Conservation (phyloP, 2,797 vertebrate species). For the Novumbra hubbsi region DNA sequence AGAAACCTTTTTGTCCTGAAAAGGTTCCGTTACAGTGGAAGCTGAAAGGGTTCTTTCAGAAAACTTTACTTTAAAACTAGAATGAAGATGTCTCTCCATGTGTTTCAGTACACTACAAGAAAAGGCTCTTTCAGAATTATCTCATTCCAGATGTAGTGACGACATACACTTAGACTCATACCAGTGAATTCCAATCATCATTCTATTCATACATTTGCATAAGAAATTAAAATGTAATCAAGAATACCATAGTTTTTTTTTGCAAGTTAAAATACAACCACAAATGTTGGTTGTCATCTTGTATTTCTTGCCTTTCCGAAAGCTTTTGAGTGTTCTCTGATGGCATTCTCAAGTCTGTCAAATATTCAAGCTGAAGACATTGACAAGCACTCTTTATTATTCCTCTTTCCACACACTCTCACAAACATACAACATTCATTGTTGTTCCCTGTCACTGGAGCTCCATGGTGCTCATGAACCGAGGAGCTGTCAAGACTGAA, state of each 20-base stretch:
- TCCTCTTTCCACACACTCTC: not conserved
- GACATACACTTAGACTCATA: not conserved
- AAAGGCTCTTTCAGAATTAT: too few relatives aligned
- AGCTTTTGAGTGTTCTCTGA: constrained; percentile 4
- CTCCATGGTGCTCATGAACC: not conserved
- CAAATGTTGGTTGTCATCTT: constrained; percentile 51
- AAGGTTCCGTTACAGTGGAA: fast-evolving
- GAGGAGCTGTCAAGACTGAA: constrained; percentile 3
- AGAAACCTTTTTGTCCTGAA: too few relatives aligned
- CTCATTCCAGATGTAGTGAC: too few relatives aligned
- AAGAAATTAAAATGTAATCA: not conserved
- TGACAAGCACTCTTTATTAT: not conserved
- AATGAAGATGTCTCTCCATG: not conserved
- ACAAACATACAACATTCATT: not conserved
- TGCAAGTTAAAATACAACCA: constrained; percentile 78
- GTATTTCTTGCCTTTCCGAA: constrained; percentile 73
- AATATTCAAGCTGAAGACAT: not conserved
- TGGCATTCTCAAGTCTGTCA: constrained; percentile 25
- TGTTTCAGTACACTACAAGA: not conserved
- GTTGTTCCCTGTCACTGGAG: not conserved
- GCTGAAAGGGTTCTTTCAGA: too few relatives aligned
- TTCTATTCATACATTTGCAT: not conserved
- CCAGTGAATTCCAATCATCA: not conserved
- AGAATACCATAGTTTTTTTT: constrained; percentile 68
- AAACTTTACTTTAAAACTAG: not conserved